Percentiles rank a stretch among this genome's conserved stretches.
These are phyloP conservation scores for Alauda arvensis DNA, from an alignment of 2,797 vertebrate species.

Conservation along the genomic window DNA sequence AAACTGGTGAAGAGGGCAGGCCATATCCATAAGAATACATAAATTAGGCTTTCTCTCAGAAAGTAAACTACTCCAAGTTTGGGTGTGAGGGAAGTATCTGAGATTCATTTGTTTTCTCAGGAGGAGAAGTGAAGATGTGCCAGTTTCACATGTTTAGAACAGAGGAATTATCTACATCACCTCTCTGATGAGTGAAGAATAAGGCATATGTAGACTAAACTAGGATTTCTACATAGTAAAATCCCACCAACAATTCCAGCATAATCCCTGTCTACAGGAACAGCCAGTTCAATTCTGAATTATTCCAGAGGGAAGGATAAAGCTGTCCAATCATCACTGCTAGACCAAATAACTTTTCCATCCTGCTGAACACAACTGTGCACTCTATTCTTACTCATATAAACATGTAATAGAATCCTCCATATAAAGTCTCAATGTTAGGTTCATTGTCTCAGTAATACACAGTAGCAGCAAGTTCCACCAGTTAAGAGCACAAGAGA, in stretches of 20 bases:
- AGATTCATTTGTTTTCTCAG: neutral
- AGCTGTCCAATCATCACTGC: conserved; percentile 8
- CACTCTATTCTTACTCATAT: neutral
- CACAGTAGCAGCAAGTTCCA: conserved; percentile 3
- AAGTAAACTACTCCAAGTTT: neutral
- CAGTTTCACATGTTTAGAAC: neutral
- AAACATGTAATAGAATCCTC: conserved; percentile 7
- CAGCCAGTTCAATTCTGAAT: neutral
- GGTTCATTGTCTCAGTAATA: neutral
- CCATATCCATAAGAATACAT: neutral
- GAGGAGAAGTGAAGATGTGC: neutral
- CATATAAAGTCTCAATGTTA: neutral
- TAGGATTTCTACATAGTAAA: neutral
- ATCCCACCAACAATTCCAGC: neutral
- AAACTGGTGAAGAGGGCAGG: neutral
- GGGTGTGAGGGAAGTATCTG: neutral
- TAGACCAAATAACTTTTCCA: conserved; percentile 19
- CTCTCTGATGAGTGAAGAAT: neutral
- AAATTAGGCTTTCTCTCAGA: neutral
- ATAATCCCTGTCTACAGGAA: conserved; percentile 12
- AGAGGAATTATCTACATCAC: neutral
- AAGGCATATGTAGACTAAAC: neutral
- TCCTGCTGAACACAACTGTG: neutral
- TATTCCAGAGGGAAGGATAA: conserved; percentile 14
- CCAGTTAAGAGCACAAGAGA: neutral